Evolutionary conservation across 2,797 vertebrate genomes (phyloP).

Genomic region (Netta rufina): DNA sequence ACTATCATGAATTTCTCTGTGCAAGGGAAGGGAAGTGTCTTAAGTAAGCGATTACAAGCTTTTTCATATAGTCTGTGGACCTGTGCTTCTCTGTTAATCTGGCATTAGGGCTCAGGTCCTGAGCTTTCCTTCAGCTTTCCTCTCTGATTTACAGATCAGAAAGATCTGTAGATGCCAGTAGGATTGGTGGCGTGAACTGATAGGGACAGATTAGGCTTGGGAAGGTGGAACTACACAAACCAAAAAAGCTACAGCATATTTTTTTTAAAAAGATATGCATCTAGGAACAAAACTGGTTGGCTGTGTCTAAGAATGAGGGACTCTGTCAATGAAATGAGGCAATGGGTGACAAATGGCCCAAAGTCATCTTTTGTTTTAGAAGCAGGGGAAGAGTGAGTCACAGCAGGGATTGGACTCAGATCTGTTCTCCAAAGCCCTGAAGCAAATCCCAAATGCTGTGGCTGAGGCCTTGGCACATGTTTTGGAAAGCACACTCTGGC

Average conservation of each 20-base stretch:
- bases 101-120: not conserved
- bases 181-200: not conserved
- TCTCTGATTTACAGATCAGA: not conserved
- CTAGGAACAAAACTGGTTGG: not conserved
- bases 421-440: not conserved
- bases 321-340: not conserved
- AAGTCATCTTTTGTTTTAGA: conserved; percentile 13
- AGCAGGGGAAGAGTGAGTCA: conserved; percentile 45
- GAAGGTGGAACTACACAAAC: not conserved
- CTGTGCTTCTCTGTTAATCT: not conserved
- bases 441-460: not conserved
- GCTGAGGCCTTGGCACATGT: not conserved
- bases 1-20: not conserved
- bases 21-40: not conserved
- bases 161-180: not conserved
- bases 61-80: not conserved
- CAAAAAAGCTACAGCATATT: not conserved
- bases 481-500: not conserved
- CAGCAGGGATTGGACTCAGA: not conserved
- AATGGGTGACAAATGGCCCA: conserved; percentile 9
- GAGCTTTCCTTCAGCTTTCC: not conserved
- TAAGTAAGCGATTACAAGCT: not conserved
- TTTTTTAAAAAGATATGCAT: not conserved
- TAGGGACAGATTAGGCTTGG: not conserved
- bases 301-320: not conserved